Evolutionary conservation across 2,888 invertebrate genomes (phyloP).

Genomic region (Meta bourneti): DNA sequence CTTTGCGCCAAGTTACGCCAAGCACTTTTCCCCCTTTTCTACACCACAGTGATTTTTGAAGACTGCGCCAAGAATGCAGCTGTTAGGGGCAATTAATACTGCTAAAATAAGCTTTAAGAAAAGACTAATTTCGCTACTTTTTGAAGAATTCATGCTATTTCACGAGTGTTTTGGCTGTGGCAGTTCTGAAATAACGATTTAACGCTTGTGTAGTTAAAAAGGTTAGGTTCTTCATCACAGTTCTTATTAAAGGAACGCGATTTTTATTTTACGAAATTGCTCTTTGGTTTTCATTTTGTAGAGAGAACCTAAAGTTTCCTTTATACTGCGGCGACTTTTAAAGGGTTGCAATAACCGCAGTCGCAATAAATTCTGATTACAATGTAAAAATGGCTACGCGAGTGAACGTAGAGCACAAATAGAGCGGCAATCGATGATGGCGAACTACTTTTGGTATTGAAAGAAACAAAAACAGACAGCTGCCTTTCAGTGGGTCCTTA

Average conservation of each 20-base stretch:
- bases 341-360: not conserved
- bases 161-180: not conserved
- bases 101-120: no score
- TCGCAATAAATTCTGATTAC: not conserved
- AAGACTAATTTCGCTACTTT: no score
- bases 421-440: not conserved
- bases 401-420: not conserved
- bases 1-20: no score
- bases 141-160: no score
- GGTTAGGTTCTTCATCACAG: not conserved
- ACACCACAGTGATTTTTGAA: no score
- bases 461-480: not conserved
- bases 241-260: not conserved
- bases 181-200: not conserved
- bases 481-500: constrained; percentile 2
- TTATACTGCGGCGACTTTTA: not conserved
- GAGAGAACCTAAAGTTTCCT: not conserved
- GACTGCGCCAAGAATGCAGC: no score
- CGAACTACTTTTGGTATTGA: not conserved
- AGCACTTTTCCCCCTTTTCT: no score
- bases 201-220: not conserved
- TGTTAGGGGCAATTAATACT: no score
- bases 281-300: not conserved
- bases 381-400: not conserved
- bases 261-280: not conserved